Conservation (phyloP, 2,888 invertebrate genomes). For the Mongoloraphidia duomilia region DNA sequence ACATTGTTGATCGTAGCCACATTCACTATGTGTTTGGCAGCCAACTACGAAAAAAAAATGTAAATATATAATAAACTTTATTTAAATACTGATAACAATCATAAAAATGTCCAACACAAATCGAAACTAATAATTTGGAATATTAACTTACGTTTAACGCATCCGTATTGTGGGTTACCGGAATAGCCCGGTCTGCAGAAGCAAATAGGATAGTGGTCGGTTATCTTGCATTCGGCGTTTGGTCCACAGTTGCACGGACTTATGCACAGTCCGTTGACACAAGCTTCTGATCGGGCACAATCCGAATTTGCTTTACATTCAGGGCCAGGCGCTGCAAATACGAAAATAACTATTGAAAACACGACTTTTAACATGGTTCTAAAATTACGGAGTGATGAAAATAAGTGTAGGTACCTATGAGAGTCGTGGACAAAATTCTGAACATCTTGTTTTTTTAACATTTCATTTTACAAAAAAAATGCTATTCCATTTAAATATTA, state of each 20-base stretch:
- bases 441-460: too few species aligned
- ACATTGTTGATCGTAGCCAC: conserved; percentile 65
- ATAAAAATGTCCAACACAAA: background rate
- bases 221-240: conserved; percentile 67
- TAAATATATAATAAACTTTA: background rate
- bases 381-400: background rate
- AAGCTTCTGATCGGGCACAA: conserved; percentile 69
- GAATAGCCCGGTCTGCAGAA: conserved; percentile 69
- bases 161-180: conserved; percentile 73
- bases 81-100: background rate
- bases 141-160: conserved; percentile 46
- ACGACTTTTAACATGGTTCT: background rate
- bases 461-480: too few species aligned
- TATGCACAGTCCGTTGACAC: conserved; percentile 64
- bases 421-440: too few species aligned
- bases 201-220: conserved; percentile 75
- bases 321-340: conserved; percentile 41
- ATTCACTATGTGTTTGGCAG: conserved; percentile 71
- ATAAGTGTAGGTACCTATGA: background rate
- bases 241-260: conserved; percentile 77
- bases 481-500: too few species aligned
- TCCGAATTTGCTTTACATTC: conserved; percentile 70
- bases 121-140: conserved; percentile 1
- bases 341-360: conserved; percentile 11
- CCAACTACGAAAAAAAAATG: conserved; percentile 42